Conservation (phyloP, 2,797 vertebrate genomes). For the Anguilla marmorata region DNA sequence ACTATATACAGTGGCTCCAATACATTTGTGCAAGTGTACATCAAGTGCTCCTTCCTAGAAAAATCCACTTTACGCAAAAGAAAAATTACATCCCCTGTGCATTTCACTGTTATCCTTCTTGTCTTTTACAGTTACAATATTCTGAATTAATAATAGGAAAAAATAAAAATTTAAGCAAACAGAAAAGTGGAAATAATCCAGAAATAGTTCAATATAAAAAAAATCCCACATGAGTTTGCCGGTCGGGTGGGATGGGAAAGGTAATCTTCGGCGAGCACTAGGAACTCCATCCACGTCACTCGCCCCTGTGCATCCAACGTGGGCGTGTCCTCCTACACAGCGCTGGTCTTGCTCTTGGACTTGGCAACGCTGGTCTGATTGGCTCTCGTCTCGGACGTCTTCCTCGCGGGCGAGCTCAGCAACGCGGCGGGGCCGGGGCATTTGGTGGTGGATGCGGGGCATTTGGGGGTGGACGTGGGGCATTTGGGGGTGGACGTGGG, state of each 20-base stretch:
- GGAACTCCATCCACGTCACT: not conserved
- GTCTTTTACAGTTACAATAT: constrained; percentile 12
- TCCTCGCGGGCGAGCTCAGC: constrained; percentile 82
- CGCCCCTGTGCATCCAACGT: not conserved
- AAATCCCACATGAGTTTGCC: not conserved
- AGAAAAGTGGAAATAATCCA: not conserved
- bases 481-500: too few relatives aligned
- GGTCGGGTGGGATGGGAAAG: constrained; percentile 39
- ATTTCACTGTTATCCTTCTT: not conserved
- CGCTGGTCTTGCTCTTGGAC: constrained; percentile 84
- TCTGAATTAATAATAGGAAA: not conserved
- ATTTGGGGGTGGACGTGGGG: too few relatives aligned
- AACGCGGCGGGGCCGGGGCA: constrained; percentile 60
- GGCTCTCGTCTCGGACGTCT: constrained; percentile 75
- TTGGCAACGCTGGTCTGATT: constrained; percentile 72
- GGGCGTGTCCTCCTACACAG: constrained; percentile 60
- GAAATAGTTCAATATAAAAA: not conserved
- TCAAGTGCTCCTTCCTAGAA: constrained; percentile 3
- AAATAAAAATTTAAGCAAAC: not conserved
- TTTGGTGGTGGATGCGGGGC: constrained; percentile 57
- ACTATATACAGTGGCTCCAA: constrained; percentile 37
- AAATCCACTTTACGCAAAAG: not conserved
- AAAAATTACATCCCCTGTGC: constrained; percentile 11
- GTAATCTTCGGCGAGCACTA: not conserved
- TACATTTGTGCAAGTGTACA: constrained; percentile 23